phyloP scores from a whole-genome alignment of 2,797 vertebrate genomes.

The Halcyon badia region DNA sequence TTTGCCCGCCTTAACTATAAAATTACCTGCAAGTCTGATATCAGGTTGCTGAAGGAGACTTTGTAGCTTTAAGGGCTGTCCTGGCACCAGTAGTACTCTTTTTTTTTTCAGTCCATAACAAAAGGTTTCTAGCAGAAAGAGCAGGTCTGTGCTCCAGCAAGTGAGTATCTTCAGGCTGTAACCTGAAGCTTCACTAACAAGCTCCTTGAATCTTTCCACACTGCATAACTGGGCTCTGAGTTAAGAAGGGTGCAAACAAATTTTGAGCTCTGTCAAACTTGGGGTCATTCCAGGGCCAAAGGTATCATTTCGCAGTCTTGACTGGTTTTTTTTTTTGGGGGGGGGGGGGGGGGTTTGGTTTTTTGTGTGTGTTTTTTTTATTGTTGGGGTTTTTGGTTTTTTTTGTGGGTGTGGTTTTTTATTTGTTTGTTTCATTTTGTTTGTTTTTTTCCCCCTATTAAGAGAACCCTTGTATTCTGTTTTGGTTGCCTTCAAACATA shows the following conservation, averaged over 20 bases:
- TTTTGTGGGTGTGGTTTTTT: too few relatives aligned
- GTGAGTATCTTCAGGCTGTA: neutral
- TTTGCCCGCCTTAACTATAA: neutral
- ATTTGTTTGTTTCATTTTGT: too few relatives aligned
- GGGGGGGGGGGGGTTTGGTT: too few relatives aligned
- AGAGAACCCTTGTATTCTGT: neutral
- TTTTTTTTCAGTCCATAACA: rapidly evolving
- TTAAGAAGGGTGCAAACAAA: neutral
- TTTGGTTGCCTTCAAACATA: neutral
- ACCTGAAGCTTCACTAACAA: constrained; percentile 44
- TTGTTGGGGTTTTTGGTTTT: too few relatives aligned
- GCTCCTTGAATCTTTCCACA: constrained; percentile 33
- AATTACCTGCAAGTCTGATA: neutral
- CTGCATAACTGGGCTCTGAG: neutral
- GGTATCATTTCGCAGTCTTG: neutral
- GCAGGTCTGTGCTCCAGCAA: neutral
- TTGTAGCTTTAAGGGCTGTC: neutral
- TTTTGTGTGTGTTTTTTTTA: too few relatives aligned
- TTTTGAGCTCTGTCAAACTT: neutral
- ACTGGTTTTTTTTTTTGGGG: neutral
- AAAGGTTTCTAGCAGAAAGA: neutral
- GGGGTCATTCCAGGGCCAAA: constrained; percentile 26
- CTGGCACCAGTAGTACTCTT: neutral
- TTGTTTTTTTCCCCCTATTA: too few relatives aligned
- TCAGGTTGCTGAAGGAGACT: neutral